These are phyloP conservation scores for Phalacrocorax brasilianus DNA, from an alignment of 2,113 vertebrate species.

Conservation along the genomic window DNA sequence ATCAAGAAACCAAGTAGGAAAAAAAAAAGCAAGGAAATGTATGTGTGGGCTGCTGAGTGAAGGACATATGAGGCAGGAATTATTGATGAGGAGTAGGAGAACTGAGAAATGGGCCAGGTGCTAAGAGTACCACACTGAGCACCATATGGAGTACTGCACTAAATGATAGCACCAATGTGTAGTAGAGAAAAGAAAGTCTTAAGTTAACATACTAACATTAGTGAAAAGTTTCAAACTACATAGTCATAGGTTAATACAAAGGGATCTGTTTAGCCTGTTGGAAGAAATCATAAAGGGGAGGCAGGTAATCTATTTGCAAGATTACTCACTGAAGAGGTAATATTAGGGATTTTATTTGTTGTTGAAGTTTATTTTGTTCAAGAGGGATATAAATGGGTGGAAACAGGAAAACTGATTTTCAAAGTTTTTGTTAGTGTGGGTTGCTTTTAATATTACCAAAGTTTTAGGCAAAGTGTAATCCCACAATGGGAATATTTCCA, in stretches of 20 bases:
- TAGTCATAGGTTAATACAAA: background rate
- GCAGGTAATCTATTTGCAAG: background rate
- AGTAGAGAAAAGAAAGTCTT: background rate
- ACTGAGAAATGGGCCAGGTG: background rate
- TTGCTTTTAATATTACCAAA: background rate
- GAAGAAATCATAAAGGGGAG: background rate
- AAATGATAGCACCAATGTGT: background rate
- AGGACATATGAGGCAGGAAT: background rate
- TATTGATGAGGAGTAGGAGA: constrained; percentile 42
- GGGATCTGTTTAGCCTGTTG: background rate
- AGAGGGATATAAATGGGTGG: background rate
- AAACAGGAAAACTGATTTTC: background rate
- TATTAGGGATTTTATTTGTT: background rate
- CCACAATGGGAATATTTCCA: background rate
- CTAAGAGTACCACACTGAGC: background rate
- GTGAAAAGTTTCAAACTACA: background rate
- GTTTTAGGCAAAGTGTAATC: background rate
- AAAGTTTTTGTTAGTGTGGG: background rate
- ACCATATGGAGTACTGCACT: background rate
- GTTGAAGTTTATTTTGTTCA: background rate
- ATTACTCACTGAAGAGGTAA: background rate
- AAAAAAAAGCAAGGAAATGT: background rate
- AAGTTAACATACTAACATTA: background rate
- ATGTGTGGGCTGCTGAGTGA: background rate
- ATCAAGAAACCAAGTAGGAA: background rate